phyloP scores from a whole-genome alignment of 2,888 invertebrate genomes.

The Adelognathus sp. region DNA sequence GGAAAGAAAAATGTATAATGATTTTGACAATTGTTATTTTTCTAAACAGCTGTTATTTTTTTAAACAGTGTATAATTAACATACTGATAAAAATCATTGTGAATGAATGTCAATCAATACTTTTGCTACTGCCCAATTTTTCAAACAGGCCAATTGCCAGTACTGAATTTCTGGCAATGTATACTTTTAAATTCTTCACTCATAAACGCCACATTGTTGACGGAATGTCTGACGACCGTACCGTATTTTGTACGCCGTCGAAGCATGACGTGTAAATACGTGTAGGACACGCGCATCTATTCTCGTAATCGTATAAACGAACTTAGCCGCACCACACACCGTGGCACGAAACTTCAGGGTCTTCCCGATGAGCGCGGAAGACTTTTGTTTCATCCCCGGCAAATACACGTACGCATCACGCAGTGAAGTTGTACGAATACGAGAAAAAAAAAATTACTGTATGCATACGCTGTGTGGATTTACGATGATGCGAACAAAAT shows the following conservation, averaged over 20 bases:
- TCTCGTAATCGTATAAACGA: constrained; percentile 28
- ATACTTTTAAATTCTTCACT: too few species aligned
- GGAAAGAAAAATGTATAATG: too few species aligned
- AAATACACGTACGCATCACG: not conserved
- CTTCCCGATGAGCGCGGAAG: constrained; percentile 20
- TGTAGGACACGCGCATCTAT: constrained; percentile 28
- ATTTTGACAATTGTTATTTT: too few species aligned
- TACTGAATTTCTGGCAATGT: too few species aligned
- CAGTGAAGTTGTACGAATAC: not conserved
- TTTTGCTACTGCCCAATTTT: too few species aligned
- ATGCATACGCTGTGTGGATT: not conserved
- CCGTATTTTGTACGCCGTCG: not conserved
- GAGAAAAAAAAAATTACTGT: not conserved
- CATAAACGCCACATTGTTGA: not conserved
- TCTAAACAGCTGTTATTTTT: too few species aligned
- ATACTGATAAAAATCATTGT: too few species aligned
- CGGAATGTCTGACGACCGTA: not conserved
- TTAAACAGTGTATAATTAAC: too few species aligned
- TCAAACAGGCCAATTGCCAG: too few species aligned
- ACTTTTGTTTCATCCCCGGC: not conserved
- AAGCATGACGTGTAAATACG: not conserved
- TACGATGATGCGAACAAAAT: not conserved
- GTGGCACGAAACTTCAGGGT: constrained; percentile 32
- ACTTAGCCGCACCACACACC: constrained; percentile 35
- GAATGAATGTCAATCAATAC: too few species aligned